phyloP scores from a whole-genome alignment of 2,797 vertebrate genomes.

The Prionace glauca region DNA sequence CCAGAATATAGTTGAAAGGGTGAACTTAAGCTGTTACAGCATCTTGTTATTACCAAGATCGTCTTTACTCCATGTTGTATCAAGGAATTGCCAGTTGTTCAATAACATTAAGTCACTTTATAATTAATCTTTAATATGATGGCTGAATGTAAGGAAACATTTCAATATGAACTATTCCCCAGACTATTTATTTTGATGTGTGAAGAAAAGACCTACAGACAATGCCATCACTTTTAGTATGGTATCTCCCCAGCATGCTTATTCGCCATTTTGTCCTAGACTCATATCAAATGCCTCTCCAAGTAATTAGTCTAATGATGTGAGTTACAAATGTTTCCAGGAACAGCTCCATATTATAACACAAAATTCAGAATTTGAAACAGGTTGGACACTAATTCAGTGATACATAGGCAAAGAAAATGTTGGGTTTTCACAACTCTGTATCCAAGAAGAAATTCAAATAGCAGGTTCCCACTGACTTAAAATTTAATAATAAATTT shows the following conservation, averaged over 20 bases:
- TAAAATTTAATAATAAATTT: neutral
- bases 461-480: neutral
- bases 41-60: neutral
- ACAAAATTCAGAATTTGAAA: neutral
- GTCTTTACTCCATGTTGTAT: neutral
- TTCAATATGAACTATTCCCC: constrained; percentile 1
- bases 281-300: neutral
- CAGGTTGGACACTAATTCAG: neutral
- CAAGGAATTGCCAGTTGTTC: neutral
- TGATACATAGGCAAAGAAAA: neutral
- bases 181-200: neutral
- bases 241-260: neutral
- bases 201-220: neutral
- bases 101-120: neutral
- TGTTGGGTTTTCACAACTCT: neutral
- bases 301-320: neutral
- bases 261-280: neutral
- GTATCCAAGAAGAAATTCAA: constrained; percentile 1
- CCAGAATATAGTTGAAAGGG: neutral
- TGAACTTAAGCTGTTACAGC: neutral
- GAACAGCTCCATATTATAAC: neutral
- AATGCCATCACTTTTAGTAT: neutral
- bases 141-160: neutral
- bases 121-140: neutral
- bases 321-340: neutral